Percentiles rank a stretch among this genome's conserved stretches.
phyloP scores from a whole-genome alignment of 2,113 vertebrate species.

The Sapayoa aenigma region DNA sequence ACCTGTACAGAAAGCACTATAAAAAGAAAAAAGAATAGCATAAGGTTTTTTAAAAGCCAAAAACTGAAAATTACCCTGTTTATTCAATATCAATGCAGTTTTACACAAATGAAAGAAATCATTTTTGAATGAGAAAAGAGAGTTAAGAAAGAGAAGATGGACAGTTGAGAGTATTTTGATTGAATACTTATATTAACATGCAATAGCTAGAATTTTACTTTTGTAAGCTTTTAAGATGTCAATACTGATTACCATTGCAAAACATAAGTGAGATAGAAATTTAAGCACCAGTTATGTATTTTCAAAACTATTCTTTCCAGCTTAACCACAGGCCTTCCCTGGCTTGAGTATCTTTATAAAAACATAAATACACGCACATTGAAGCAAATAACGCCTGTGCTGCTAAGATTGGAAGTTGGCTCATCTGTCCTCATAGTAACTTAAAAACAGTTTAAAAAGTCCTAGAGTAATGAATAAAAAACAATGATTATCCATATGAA shows the following conservation, averaged over 20 bases:
- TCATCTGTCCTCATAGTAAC: slow-evolving; percentile 24
- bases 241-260: not conserved
- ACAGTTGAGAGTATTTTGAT: not conserved
- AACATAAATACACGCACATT: slow-evolving; percentile 34
- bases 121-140: slow-evolving; percentile 47
- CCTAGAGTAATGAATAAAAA: slow-evolving; percentile 28
- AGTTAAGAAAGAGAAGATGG: not conserved
- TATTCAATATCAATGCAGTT: not conserved
- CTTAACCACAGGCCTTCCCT: not conserved
- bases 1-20: not conserved
- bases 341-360: slow-evolving; percentile 26
- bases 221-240: not conserved
- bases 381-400: slow-evolving; percentile 49
- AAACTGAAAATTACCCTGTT: not conserved
- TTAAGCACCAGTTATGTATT: not conserved
- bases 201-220: slow-evolving; percentile 13
- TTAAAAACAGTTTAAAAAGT: slow-evolving; percentile 46
- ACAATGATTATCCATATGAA: slow-evolving; percentile 37
- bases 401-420: slow-evolving; percentile 35
- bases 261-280: not conserved
- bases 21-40: not conserved
- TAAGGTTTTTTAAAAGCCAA: not conserved
- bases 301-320: not conserved
- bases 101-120: slow-evolving; percentile 31
- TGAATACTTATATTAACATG: not conserved